These are phyloP conservation scores for Meandrina meandrites DNA, from an alignment of 92 coral and sea anemone species.

Conservation along the genomic window DNA sequence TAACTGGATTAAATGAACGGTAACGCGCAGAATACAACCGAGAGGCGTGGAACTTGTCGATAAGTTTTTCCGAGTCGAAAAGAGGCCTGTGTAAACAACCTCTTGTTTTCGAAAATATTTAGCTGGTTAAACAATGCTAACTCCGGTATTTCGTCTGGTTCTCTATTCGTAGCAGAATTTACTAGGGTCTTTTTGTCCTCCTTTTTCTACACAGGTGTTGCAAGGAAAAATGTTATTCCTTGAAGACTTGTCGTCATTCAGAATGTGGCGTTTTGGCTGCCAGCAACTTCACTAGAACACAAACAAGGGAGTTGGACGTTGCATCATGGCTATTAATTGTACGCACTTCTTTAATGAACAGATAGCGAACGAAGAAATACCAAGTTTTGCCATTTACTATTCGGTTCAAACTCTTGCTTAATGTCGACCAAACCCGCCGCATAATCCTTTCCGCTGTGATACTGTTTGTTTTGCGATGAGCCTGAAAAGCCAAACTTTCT, in stretches of 20 bases:
- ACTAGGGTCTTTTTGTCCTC: background rate
- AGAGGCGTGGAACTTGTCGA: constrained; percentile 13
- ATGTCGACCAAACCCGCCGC: background rate
- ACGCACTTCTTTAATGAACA: background rate
- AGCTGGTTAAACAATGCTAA: constrained; percentile 37
- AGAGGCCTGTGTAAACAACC: constrained; percentile 27
- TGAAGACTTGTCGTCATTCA: background rate
- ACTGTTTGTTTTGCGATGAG: constrained; percentile 2
- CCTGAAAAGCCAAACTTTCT: background rate
- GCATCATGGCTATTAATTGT: background rate
- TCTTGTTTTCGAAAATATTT: constrained; percentile 39
- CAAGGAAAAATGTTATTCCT: background rate
- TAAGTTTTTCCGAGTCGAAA: constrained; percentile 6
- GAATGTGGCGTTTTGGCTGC: background rate
- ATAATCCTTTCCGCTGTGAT: background rate
- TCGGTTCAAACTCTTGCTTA: background rate
- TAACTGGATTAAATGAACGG: constrained; percentile 35
- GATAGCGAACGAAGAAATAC: background rate
- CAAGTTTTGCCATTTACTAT: background rate
- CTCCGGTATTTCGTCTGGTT: constrained; percentile 23
- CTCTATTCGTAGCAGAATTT: background rate
- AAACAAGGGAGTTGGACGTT: background rate
- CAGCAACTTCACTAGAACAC: background rate
- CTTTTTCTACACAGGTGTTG: background rate
- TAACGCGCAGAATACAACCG: background rate